Base-by-base conservation (phyloP, 2,797 vertebrate species). In the Sebastes trivittatus region DNA sequence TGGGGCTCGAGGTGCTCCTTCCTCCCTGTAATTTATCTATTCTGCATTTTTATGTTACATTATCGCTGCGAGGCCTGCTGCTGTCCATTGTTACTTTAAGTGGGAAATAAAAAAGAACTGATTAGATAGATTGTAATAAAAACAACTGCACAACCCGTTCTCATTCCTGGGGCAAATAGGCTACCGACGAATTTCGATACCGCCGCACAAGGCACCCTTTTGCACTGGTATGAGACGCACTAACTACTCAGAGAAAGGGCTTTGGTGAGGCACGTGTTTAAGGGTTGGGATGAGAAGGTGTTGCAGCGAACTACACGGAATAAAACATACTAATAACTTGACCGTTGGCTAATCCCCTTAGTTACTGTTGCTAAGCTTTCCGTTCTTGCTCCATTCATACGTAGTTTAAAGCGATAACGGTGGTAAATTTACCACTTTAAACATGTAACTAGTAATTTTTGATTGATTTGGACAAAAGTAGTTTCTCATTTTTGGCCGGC, bases 21-120 rank as follows among this genome's bases (percentile, higher is more conserved):
- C 30, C 52, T 60, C 6, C 6, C 0, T 2, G 22, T 67, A 22
- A 81, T 82, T 81, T 22, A 82, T 74, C 49, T 61, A 7, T 16
- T 83, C 56, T 79, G 77, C 68, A 75, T 84, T 80, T 89, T 72
- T 68, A 85, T 82, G 73, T 84, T 65, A 38, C 66, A 34, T 89
- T 76, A 84, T 59, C 7, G 27, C 59, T 46, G 52, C 25, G 6
- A 3, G 8, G 27, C 65, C 49, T 14, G 38, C 66, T 78, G 84
- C 55, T 38, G 59, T 55, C 30, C 49, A 32, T 83, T 81, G 46
- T 63, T n/a, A 30, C 63, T 66, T 61, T 52, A 65, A 77, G 78
- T 23, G 4, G 61, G 67, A 52, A 56, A 4, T 88, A 56, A 69
- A 59, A 67, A 67, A 38, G 3, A 71, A 64, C 11, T 56, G 49